A percentile compares a stretch with the other conserved stretches of the same genome.
Conservation (phyloP, 2,113 vertebrate genomes). For the Equus quagga region DNA sequence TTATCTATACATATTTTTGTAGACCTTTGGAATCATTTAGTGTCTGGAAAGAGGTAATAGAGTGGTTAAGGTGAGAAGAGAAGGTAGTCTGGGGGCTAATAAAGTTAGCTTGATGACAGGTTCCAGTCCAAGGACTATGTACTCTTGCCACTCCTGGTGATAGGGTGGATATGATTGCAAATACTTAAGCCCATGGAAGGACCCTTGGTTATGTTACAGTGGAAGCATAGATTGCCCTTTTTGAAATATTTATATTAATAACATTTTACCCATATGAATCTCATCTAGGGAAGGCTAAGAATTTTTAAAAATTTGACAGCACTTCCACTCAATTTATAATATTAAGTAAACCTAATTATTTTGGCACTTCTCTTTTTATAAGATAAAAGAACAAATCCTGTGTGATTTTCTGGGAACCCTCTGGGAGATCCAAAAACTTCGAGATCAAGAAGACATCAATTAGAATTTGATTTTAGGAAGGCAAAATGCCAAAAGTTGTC, state of each 20-base stretch:
- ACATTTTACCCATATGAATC: neutral
- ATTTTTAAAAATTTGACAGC: neutral
- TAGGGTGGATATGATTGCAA: neutral
- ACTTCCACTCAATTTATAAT: neutral
- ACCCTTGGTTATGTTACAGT: neutral
- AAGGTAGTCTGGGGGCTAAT: neutral
- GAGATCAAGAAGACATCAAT: neutral
- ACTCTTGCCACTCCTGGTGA: neutral
- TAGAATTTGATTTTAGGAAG: neutral
- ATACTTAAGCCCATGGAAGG: neutral
- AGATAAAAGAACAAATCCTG: neutral
- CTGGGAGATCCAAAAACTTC: neutral
- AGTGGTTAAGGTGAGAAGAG: neutral
- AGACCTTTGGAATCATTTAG: neutral
- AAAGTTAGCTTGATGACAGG: neutral
- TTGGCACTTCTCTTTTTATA: neutral
- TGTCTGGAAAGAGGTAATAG: neutral
- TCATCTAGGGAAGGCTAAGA: neutral
- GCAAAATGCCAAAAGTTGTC: neutral
- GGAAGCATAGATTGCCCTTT: neutral
- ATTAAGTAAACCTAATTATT: neutral
- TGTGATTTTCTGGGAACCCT: neutral
- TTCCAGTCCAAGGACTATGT: neutral
- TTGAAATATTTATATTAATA: neutral
- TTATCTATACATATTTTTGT: neutral